Conservation (phyloP, 2,113 vertebrate species). For the Pitta sordida region DNA sequence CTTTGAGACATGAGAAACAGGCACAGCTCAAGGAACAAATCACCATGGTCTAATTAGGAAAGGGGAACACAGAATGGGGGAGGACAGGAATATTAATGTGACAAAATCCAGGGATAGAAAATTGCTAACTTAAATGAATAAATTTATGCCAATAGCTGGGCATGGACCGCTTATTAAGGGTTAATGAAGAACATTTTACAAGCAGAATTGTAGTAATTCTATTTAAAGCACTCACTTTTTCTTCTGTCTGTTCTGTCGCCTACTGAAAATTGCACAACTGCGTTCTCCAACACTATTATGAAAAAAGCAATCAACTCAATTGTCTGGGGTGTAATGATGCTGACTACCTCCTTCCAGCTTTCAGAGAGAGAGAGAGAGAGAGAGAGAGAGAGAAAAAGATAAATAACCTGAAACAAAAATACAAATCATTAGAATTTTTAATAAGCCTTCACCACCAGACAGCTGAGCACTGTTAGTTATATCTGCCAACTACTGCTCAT, state of each 20-base stretch:
- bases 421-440: slow-evolving; percentile 66
- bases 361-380: background rate
- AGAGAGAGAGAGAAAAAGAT: slow-evolving; percentile 39
- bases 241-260: slow-evolving; percentile 24
- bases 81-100: background rate
- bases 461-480: background rate
- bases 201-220: slow-evolving; percentile 28
- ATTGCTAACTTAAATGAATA: background rate
- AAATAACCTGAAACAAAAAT: slow-evolving; percentile 48
- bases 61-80: background rate
- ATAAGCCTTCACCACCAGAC: slow-evolving; percentile 23
- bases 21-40: background rate
- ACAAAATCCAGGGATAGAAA: background rate
- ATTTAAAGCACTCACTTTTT: slow-evolving; percentile 53
- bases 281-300: slow-evolving; percentile 51
- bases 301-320: slow-evolving; percentile 65
- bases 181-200: slow-evolving; percentile 53
- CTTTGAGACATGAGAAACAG: background rate
- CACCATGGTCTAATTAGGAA: background rate
- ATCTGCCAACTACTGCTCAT: slow-evolving; percentile 9
- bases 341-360: slow-evolving; percentile 48
- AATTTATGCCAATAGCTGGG: background rate
- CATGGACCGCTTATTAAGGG: slow-evolving; percentile 7
- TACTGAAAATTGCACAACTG: slow-evolving; percentile 55
- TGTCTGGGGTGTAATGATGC: slow-evolving; percentile 63